Conservation (phyloP, 2,888 invertebrate species). For the Cheilosia variabilis region DNA sequence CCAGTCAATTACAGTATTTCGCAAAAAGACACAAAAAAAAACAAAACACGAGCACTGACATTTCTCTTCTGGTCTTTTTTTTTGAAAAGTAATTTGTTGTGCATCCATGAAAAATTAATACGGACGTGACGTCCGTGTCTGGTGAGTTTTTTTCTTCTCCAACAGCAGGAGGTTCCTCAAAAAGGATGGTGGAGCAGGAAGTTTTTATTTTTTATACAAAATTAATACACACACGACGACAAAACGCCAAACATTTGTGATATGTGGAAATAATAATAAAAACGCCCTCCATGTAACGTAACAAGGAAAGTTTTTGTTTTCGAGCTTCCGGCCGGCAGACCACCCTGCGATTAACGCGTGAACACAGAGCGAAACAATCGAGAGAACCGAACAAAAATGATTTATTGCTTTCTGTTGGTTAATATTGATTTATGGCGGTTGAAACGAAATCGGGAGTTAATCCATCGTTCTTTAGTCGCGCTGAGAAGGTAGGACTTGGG, state of each 20-base stretch:
- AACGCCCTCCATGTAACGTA: slow-evolving; percentile 59
- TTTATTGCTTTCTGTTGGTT: slow-evolving; percentile 69
- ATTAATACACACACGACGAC: slow-evolving; percentile 57
- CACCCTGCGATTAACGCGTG: slow-evolving; percentile 45
- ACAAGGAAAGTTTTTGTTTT: slow-evolving; percentile 41
- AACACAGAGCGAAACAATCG: slow-evolving; percentile 20
- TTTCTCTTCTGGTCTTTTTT: slow-evolving; percentile 14
- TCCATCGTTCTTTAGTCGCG: slow-evolving; percentile 31
- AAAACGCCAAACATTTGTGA: slow-evolving; percentile 63
- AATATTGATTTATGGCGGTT: slow-evolving; percentile 71
- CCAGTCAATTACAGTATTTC: slow-evolving; percentile 70
- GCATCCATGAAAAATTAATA: slow-evolving; percentile 74
- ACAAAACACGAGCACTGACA: slow-evolving; percentile 18
- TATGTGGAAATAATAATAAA: slow-evolving; percentile 64
- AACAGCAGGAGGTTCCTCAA: slow-evolving; percentile 9
- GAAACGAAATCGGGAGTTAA: slow-evolving; percentile 56
- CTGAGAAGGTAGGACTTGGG: not conserved
- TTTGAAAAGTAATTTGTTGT: slow-evolving; percentile 71
- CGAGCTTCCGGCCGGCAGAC: slow-evolving; percentile 29
- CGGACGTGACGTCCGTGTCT: slow-evolving; percentile 69
- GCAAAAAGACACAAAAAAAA: slow-evolving; percentile 16
- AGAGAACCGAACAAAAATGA: slow-evolving; percentile 21
- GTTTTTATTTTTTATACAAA: slow-evolving; percentile 53
- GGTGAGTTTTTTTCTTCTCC: slow-evolving; percentile 20
- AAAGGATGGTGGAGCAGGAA: slow-evolving; percentile 2